Percentiles rank a stretch among this genome's conserved stretches.
Evolutionary conservation across 2,888 invertebrate species (phyloP).

Genomic region (Electrophaes corylata): DNA sequence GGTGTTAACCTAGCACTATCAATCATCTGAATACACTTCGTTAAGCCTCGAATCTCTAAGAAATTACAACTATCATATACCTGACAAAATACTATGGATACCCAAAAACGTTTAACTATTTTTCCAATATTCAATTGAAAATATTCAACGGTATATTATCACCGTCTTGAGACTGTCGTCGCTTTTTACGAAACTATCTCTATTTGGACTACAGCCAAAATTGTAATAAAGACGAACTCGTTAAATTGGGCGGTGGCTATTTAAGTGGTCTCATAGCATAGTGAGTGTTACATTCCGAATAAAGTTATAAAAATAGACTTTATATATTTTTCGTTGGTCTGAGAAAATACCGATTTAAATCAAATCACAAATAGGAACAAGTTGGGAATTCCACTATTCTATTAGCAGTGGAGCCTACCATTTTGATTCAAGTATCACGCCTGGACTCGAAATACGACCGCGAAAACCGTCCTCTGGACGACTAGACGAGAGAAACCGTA

Average conservation of each 20-base stretch:
- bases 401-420: no score
- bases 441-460: no score
- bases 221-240: conserved; percentile 75
- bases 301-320: conserved; percentile 42
- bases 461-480: no score
- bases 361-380: no score
- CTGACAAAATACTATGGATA: background rate
- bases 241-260: conserved; percentile 69
- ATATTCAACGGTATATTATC: background rate
- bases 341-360: background rate
- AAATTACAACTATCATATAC: background rate
- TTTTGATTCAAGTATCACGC: no score
- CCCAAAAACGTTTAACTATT: background rate
- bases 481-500: no score
- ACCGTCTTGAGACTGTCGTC: background rate
- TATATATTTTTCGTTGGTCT: conserved; percentile 4
- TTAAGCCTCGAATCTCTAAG: conserved; percentile 24
- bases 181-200: conserved; percentile 42
- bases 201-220: conserved; percentile 75
- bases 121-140: background rate
- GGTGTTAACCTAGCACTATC: conserved; percentile 79
- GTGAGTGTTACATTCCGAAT: conserved; percentile 40
- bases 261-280: conserved; percentile 48
- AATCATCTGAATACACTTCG: conserved; percentile 69
- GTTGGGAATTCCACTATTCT: no score